Evolutionary conservation across 2,888 invertebrate species (phyloP).

Genomic region (Noctua pronuba): DNA sequence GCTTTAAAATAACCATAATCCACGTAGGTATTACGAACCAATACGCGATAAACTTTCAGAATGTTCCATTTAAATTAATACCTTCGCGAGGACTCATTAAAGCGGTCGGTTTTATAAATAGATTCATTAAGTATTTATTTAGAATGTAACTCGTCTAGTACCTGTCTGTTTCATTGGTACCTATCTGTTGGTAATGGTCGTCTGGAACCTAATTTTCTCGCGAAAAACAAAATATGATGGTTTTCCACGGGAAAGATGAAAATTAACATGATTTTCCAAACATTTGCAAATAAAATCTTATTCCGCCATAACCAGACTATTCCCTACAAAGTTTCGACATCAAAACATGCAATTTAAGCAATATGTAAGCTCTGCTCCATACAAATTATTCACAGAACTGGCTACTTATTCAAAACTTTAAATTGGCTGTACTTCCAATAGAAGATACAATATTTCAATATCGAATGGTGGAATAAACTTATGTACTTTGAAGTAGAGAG

Average conservation of each 20-base stretch:
- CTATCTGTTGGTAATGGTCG: not conserved
- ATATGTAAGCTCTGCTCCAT: conserved; percentile 38
- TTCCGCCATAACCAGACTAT: conserved; percentile 8
- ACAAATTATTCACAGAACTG: conserved; percentile 55
- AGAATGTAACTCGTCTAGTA: not conserved
- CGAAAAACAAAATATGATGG: not conserved
- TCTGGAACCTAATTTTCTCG: not conserved
- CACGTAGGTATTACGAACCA: too few relatives aligned
- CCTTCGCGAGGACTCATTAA: too few relatives aligned
- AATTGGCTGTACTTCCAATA: conserved; percentile 60
- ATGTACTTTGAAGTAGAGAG: conserved; percentile 22
- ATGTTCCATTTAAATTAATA: too few relatives aligned
- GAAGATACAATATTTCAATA: conserved; percentile 61
- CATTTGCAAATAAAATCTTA: not conserved
- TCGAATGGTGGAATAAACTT: conserved; percentile 53
- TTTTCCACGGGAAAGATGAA: not conserved
- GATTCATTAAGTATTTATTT: not conserved
- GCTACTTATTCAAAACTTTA: conserved; percentile 65
- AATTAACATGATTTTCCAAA: not conserved
- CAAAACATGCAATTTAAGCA: conserved; percentile 45
- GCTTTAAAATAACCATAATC: too few relatives aligned
- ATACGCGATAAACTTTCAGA: too few relatives aligned
- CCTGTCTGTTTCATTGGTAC: not conserved
- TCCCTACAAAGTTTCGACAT: conserved; percentile 12
- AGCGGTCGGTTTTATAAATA: too few relatives aligned